Base-by-base conservation (phyloP, 2,797 vertebrate species). In the Jordanella pulchra region DNA sequence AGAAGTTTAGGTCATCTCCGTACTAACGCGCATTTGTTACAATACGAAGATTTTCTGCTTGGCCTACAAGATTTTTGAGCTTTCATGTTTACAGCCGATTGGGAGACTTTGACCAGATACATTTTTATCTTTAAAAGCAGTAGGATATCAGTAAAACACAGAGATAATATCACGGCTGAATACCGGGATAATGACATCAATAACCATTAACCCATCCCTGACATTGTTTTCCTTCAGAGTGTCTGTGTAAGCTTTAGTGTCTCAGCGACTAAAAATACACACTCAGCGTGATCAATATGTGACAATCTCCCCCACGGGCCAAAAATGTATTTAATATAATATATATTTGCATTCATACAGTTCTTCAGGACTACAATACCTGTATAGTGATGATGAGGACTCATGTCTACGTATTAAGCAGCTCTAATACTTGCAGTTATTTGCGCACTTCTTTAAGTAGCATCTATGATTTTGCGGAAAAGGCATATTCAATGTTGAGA, bases 231-330 rank as follows among this genome's bases (percentile, higher is more conserved):
- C 5, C 35, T 39, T 39, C 5, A 39, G 35, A 39, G 35, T 39
- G 9, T 39, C 35, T 39, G 5, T 39, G 9, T 61, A 13, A 61
- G 32, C 58, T 61, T 61, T 61, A 39, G 21, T 39, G 39, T 61
- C 58, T 39, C 58, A n/a, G 58, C 11, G 21, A 39, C 58, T 61
- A 61, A 35, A 39, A 39, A 61, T 61, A 61, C 25, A 61, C 58
- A 35, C 28, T 18, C 5, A 39, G 32, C 39, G 32, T 61, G 30
- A 60, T 9, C 58, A 39, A 23, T 5, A 63, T n/a, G 23, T n/a
- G 35, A 14, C 60, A 39, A 63, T 63, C 30, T 23, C 35, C 58
- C 30, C 30, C 35, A 60, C 58, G 35, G 21, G 30, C 58, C 32
- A 58, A 60, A 35, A 23, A 39, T 61, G n/a, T 23, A 39, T 61